Conservation (phyloP, 1,140 invertebrate genomes). For the Idris sp. region DNA sequence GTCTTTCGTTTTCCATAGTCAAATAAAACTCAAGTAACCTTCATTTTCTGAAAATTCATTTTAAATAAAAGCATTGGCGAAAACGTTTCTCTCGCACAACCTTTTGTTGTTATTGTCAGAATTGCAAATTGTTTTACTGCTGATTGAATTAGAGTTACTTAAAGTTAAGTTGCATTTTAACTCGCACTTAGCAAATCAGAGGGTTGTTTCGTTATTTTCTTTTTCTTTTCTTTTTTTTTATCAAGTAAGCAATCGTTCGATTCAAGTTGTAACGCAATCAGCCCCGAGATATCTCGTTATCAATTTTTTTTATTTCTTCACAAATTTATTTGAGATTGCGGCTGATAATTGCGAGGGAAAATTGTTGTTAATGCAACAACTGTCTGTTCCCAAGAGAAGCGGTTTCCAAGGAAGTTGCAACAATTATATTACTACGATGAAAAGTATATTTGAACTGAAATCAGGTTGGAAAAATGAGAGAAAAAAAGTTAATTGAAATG, state of each 20-base stretch:
- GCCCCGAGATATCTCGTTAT: slow-evolving; percentile 30
- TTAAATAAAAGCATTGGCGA: slow-evolving; percentile 39
- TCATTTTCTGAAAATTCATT: slow-evolving; percentile 49
- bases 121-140: slow-evolving; percentile 50
- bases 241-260: slow-evolving; percentile 42
- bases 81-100: slow-evolving; percentile 38
- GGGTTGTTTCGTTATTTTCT: slow-evolving; percentile 39
- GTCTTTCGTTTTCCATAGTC: too few species aligned
- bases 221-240: too few species aligned
- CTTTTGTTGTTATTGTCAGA: slow-evolving; percentile 49
- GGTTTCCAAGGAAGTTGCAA: too few species aligned
- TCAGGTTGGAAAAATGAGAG: too few species aligned
- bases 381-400: too few species aligned
- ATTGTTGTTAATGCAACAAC: too few species aligned
- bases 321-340: slow-evolving; percentile 10
- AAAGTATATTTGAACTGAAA: too few species aligned
- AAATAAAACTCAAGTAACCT: slow-evolving; percentile 42
- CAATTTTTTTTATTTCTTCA: slow-evolving; percentile 10
- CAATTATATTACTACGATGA: too few species aligned
- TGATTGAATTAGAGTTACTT: slow-evolving; percentile 59
- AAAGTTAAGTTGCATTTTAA: slow-evolving; percentile 46
- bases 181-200: slow-evolving; percentile 21
- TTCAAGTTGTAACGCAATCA: slow-evolving; percentile 37
- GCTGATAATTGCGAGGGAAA: too few species aligned
- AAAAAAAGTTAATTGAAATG: too few species aligned